phyloP scores from a whole-genome alignment of 2,113 vertebrate genomes.

The Vulpes vulpes region DNA sequence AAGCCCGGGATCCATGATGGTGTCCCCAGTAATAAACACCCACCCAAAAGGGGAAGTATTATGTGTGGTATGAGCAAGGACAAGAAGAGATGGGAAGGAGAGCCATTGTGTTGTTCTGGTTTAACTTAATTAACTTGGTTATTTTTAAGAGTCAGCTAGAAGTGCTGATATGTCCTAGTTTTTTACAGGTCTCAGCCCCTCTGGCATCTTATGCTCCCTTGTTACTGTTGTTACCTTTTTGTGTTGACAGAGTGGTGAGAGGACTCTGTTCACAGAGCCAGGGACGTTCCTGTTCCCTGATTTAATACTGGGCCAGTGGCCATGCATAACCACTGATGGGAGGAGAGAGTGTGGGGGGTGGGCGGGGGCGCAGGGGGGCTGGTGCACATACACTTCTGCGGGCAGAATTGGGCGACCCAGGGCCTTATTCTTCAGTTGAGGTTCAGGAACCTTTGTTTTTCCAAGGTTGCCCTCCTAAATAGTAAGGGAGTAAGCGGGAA shows the following conservation, averaged over 20 bases:
- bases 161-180: neutral
- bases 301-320: neutral
- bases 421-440: neutral
- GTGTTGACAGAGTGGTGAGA: neutral
- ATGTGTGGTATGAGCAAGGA: neutral
- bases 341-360: neutral
- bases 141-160: neutral
- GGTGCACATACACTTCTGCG: neutral
- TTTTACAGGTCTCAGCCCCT: neutral
- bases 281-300: neutral
- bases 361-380: neutral
- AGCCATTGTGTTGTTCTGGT: neutral
- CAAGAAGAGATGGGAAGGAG: neutral
- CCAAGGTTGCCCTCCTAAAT: neutral
- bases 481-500: too few relatives aligned
- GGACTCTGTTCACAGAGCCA: neutral
- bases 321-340: neutral
- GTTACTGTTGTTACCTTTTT: neutral
- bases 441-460: neutral
- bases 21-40: neutral
- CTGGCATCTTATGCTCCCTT: neutral
- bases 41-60: neutral
- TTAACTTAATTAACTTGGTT: neutral
- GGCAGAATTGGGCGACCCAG: neutral
- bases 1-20: neutral